Evolutionary conservation across 2,888 invertebrate genomes (phyloP).

Genomic region (Rosalia funebris): DNA sequence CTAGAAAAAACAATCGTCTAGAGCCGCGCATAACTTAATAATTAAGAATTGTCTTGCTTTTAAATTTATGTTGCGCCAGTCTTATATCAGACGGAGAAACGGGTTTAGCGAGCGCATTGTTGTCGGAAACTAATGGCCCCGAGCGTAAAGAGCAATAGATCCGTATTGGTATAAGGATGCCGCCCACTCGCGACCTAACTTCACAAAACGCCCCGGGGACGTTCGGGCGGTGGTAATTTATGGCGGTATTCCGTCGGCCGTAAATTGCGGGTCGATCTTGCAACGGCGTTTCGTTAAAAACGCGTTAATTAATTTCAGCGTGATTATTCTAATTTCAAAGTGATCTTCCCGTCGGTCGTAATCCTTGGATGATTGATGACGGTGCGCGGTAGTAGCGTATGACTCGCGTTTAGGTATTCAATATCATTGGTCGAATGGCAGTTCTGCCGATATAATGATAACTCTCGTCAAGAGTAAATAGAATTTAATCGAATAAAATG

Average conservation of each 20-base stretch:
- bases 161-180: slow-evolving; percentile 31
- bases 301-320: no score
- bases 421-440: not conserved
- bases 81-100: slow-evolving; percentile 19
- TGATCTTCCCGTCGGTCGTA: not conserved
- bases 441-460: no score
- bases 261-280: not conserved
- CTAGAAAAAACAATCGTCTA: no score
- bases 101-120: slow-evolving; percentile 24
- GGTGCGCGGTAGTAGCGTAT: not conserved
- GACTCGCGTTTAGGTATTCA: not conserved
- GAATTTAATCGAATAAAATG: not conserved
- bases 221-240: slow-evolving; percentile 36
- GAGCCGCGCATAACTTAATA: no score
- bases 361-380: not conserved
- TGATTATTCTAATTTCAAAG: no score
- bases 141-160: slow-evolving; percentile 23
- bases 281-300: no score
- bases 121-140: slow-evolving; percentile 22
- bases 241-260: slow-evolving; percentile 3
- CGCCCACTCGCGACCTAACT: slow-evolving; percentile 36
- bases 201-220: slow-evolving; percentile 29
- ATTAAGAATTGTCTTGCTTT: no score
- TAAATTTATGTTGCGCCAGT: no score
- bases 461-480: not conserved